Percentiles rank a stretch among this genome's conserved stretches.
Evolutionary conservation across 2,113 vertebrate species (phyloP).

Genomic region (Xiphophorus hellerii): DNA sequence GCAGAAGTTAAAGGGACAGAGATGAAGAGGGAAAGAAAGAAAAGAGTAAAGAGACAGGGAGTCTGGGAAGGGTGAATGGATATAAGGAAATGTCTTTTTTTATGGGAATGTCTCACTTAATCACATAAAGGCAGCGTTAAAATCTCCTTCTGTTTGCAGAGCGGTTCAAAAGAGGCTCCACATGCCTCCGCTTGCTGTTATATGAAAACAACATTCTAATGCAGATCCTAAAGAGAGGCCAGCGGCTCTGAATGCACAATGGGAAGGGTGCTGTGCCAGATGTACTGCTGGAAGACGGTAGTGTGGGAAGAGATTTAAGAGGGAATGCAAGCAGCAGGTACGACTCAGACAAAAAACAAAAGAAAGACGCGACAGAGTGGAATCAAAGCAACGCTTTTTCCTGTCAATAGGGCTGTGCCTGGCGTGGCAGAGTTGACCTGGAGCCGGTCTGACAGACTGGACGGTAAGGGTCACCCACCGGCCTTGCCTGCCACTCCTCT

Average conservation of each 20-base stretch:
- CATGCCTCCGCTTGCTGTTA: slow-evolving; percentile 80
- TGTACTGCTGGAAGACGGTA: slow-evolving; percentile 41
- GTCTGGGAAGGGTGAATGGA: slow-evolving; percentile 39
- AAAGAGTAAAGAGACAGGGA: slow-evolving; percentile 21
- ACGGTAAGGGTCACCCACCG: slow-evolving; percentile 21
- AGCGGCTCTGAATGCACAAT: slow-evolving; percentile 70
- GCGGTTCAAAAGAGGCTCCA: slow-evolving; percentile 75
- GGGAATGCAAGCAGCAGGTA: slow-evolving; percentile 25
- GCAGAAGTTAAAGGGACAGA: slow-evolving; percentile 25
- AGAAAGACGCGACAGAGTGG: slow-evolving; percentile 28
- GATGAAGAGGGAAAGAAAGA: slow-evolving; percentile 17
- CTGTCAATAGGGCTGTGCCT: slow-evolving; percentile 38
- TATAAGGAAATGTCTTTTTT: slow-evolving; percentile 69
- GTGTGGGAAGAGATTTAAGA: slow-evolving; percentile 43
- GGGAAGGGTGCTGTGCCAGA: slow-evolving; percentile 64
- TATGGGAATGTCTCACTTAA: slow-evolving; percentile 80
- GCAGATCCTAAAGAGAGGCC: slow-evolving; percentile 66
- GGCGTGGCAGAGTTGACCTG: slow-evolving; percentile 38
- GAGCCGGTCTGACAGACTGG: slow-evolving; percentile 29
- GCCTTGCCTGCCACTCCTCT: slow-evolving; percentile 46
- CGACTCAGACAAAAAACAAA: background rate
- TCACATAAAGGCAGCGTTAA: slow-evolving; percentile 79
- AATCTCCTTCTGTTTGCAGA: slow-evolving; percentile 72
- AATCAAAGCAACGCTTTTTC: slow-evolving; percentile 51
- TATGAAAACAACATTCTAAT: slow-evolving; percentile 79